Conservation (phyloP, 92 coral and sea anemone genomes). For the Chrysogorgia sp. region DNA sequence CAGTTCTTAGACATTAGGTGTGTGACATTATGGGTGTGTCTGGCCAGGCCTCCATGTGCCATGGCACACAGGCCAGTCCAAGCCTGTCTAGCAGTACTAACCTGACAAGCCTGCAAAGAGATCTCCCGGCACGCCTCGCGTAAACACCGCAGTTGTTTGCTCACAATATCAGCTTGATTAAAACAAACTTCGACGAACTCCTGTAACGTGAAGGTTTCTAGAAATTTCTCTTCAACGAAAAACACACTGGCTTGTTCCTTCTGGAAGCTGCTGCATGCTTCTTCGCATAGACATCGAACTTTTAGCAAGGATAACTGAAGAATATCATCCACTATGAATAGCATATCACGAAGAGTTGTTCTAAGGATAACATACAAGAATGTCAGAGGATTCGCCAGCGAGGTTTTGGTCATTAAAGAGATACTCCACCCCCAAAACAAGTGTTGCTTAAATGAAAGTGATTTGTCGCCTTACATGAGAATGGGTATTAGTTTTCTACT, state of each 20-base stretch:
- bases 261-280: constrained; percentile 80
- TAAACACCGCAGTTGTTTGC: constrained; percentile 61
- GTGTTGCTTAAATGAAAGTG: too few species aligned
- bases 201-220: constrained; percentile 65
- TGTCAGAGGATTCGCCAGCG: too few species aligned
- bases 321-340: constrained; percentile 68
- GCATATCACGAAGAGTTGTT: constrained; percentile 55
- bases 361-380: constrained; percentile 17
- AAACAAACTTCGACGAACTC: constrained; percentile 64
- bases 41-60: too few species aligned
- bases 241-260: constrained; percentile 63
- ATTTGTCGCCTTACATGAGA: too few species aligned
- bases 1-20: too few species aligned
- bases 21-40: too few species aligned
- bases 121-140: constrained; percentile 69
- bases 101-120: constrained; percentile 89
- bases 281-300: constrained; percentile 79
- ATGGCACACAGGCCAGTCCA: too few species aligned
- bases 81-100: too few species aligned
- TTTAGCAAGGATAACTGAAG: constrained; percentile 73
- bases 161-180: constrained; percentile 66
- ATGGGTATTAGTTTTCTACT: too few species aligned
- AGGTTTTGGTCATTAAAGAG: background rate
- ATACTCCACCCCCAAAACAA: too few species aligned
- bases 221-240: constrained; percentile 58